Conservation (phyloP, 2,113 vertebrate species). For the Ictalurus furcatus region DNA sequence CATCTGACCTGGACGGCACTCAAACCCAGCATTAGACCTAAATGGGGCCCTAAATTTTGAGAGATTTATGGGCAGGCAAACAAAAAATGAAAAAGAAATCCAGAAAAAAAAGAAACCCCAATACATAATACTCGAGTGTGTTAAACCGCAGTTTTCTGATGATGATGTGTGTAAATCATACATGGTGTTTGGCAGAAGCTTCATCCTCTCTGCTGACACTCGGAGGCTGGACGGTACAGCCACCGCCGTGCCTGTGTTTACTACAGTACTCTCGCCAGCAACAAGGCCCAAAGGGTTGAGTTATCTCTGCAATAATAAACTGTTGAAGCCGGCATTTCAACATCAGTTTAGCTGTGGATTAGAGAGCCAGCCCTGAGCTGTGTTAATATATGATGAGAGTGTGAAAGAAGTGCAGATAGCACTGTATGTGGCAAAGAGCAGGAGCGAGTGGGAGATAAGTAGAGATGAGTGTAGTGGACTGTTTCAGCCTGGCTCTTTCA, state of each 20-base stretch:
- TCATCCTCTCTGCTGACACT: slow-evolving; percentile 62
- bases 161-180: slow-evolving; percentile 68
- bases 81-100: slow-evolving; percentile 32
- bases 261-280: slow-evolving; percentile 64
- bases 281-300: slow-evolving; percentile 65
- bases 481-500: slow-evolving; percentile 32
- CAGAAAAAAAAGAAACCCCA: slow-evolving; percentile 48
- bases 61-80: slow-evolving; percentile 56
- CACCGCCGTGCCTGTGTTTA: slow-evolving; percentile 64
- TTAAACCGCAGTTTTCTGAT: slow-evolving; percentile 65
- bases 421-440: slow-evolving; percentile 5
- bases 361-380: slow-evolving; percentile 56
- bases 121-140: slow-evolving; percentile 60
- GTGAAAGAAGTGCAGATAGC: not conserved
- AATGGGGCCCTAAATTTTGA: slow-evolving; percentile 63
- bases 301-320: slow-evolving; percentile 71
- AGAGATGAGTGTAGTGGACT: slow-evolving; percentile 41
- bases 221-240: slow-evolving; percentile 41
- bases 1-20: slow-evolving; percentile 46
- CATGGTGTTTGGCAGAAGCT: slow-evolving; percentile 55
- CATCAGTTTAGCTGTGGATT: slow-evolving; percentile 72
- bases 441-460: slow-evolving; percentile 43
- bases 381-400: not conserved
- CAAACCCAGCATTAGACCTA: slow-evolving; percentile 55
- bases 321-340: slow-evolving; percentile 71